A percentile compares a stretch with the other conserved stretches of the same genome.
These are phyloP conservation scores for Hippasteria phrygiana DNA, from an alignment of 53 echinoderm and acorn worm genomes.

Conservation along the genomic window DNA sequence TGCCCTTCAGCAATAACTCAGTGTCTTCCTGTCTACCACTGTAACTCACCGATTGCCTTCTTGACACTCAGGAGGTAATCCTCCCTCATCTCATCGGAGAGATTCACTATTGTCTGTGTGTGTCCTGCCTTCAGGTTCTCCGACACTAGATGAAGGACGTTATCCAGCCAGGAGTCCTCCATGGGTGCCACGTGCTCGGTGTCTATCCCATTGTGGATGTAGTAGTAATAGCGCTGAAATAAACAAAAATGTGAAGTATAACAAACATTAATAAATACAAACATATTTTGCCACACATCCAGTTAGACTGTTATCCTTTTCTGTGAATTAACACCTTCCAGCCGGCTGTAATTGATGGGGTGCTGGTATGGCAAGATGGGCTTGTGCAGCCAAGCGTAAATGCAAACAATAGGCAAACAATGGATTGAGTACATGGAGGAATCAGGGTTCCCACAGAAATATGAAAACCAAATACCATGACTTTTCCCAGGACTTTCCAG, in stretches of 20 bases:
- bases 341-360: too few relatives aligned
- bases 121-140: conserved; percentile 79
- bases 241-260: not conserved
- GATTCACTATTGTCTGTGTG: conserved; percentile 86
- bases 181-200: conserved; percentile 99
- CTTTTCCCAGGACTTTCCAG: too few relatives aligned
- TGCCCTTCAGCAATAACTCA: too few relatives aligned
- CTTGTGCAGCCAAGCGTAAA: too few relatives aligned
- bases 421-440: too few relatives aligned
- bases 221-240: conserved; percentile 94
- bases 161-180: conserved; percentile 98
- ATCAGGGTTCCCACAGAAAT: too few relatives aligned
- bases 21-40: not conserved
- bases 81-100: conserved; percentile 97
- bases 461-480: too few relatives aligned
- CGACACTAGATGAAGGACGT: conserved; percentile 87
- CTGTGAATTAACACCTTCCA: too few relatives aligned
- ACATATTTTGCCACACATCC: not conserved
- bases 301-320: too few relatives aligned
- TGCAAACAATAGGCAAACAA: too few relatives aligned
- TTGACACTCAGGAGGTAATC: conserved; percentile 98
- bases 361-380: too few relatives aligned
- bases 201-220: conserved; percentile 99
- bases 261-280: not conserved
- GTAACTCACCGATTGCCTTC: conserved; percentile 88